Conservation (phyloP, 2,113 vertebrate genomes). For the Microcebus murinus region DNA sequence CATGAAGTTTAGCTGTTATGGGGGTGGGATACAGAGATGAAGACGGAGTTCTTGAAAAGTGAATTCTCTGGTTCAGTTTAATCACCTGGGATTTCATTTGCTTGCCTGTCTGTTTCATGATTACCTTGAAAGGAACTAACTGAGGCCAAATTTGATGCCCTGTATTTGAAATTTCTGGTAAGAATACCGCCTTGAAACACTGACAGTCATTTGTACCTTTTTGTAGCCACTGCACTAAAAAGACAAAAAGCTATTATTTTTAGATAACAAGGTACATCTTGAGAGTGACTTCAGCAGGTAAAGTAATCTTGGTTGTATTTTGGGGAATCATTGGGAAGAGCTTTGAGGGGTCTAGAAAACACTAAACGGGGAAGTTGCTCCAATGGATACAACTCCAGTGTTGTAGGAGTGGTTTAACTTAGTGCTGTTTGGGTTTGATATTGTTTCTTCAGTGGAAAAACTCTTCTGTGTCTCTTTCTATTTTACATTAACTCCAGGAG, state of each 20-base stretch:
- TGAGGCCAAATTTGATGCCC: conserved; percentile 5
- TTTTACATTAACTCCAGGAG: conserved; percentile 44
- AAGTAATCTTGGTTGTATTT: background rate
- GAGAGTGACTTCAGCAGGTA: conserved; percentile 59
- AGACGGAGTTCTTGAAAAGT: conserved; percentile 2
- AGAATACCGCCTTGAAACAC: background rate
- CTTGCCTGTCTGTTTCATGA: conserved; percentile 6
- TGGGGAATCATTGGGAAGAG: background rate
- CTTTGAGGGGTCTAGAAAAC: background rate
- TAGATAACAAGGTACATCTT: background rate
- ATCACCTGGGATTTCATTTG: conserved; percentile 23
- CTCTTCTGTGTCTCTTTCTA: background rate
- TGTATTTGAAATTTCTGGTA: conserved; percentile 60
- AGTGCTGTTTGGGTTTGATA: background rate
- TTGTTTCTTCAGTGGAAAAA: conserved; percentile 55
- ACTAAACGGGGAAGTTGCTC: background rate
- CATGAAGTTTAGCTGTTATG: background rate
- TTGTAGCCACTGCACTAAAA: background rate
- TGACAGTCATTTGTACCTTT: background rate
- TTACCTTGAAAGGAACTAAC: conserved; percentile 51
- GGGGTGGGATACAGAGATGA: background rate
- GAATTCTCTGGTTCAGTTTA: conserved; percentile 40
- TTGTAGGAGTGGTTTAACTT: background rate
- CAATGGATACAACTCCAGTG: background rate
- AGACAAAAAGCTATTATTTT: background rate